Conservation (phyloP, 2,113 vertebrate species). For the Nerophis lumbriciformis region DNA sequence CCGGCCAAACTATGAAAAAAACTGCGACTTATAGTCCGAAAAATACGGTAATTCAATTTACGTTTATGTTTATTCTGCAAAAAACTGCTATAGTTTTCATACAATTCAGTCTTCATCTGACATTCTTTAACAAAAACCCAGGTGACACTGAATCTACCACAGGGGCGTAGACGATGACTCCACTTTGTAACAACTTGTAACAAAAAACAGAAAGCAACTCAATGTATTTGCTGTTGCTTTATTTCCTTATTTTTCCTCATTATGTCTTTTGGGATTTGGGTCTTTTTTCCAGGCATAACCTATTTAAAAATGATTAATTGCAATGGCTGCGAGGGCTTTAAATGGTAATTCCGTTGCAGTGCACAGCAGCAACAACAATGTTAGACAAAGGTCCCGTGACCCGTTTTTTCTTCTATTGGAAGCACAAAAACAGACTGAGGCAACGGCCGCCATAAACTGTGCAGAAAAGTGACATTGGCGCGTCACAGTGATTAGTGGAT, state of each 20-base stretch:
- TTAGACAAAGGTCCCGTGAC: constrained; percentile 21
- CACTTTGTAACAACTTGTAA: too few relatives aligned
- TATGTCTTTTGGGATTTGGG: neutral
- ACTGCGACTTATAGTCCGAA: too few relatives aligned
- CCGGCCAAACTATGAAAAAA: too few relatives aligned
- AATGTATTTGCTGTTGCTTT: neutral
- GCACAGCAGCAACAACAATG: constrained; percentile 1
- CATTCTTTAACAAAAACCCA: too few relatives aligned
- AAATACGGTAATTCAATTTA: too few relatives aligned
- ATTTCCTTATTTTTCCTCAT: neutral
- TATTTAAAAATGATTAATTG: constrained; percentile 6
- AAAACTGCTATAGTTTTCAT: neutral
- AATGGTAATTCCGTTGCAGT: constrained; percentile 25
- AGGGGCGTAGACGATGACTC: too few relatives aligned
- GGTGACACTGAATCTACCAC: neutral
- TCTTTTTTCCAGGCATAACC: constrained; percentile 2
- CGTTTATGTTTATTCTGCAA: too few relatives aligned
- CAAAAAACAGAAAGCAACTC: too few relatives aligned
- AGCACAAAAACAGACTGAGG: constrained; percentile 18
- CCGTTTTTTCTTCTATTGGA: constrained; percentile 32
- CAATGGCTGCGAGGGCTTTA: constrained; percentile 9
- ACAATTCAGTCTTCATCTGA: too few relatives aligned
- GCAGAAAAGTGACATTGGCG: constrained; percentile 36
- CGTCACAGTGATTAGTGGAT: constrained; percentile 35
- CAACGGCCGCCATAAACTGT: constrained; percentile 12